Base-by-base conservation (phyloP, 2,797 vertebrate genomes). In the Schizothorax lantsangensis region DNA sequence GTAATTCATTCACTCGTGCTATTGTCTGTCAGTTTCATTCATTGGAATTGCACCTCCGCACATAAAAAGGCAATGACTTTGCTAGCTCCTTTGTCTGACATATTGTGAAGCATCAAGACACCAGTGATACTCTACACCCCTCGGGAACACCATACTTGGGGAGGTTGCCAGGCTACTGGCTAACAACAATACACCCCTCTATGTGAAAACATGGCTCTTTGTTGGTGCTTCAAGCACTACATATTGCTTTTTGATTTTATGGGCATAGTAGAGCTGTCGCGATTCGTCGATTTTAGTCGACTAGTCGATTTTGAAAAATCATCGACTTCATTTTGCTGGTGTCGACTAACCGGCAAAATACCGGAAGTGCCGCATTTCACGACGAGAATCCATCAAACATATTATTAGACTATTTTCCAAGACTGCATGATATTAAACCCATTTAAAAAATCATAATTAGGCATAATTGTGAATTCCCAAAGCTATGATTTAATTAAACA, bases 91-190 rank as follows among this genome's bases (percentile, higher is more conserved):
- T 64, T 83, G 36, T 14, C 49, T 73, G 36, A 45, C 62, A 85
- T 85, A 52, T 52, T 84, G 23, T 43, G 47, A 57, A 54, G 47
- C 30, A 71, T 78, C 47, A 85, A 85, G 59, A 45, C 84, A 68
- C 59, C 47, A 79, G 47, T 79, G 75, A 85, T 23, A 79, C 64
- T 33, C 59, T 79, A 85, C 38, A 85, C 84, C 38, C 17, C 66
- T 36, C 17, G 49, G 8, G 62, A 79, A 33, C 62, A 79, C 33
- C 30, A 11, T n/a, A 54, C 80, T 38, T 38, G 12, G 2, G 11
- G 38, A 75, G 23, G 84, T 85, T 85, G 59, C 84, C n/a, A 33
- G 47, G 84, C 47, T 54, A 79, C 74, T 26, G 72, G 21, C 23
- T 68, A 9, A 64, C 57, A 47, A 75, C 57, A 38, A 9, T 8